These are phyloP conservation scores for Tylochromis polylepis DNA, from an alignment of 2,113 vertebrate genomes.

Conservation along the genomic window DNA sequence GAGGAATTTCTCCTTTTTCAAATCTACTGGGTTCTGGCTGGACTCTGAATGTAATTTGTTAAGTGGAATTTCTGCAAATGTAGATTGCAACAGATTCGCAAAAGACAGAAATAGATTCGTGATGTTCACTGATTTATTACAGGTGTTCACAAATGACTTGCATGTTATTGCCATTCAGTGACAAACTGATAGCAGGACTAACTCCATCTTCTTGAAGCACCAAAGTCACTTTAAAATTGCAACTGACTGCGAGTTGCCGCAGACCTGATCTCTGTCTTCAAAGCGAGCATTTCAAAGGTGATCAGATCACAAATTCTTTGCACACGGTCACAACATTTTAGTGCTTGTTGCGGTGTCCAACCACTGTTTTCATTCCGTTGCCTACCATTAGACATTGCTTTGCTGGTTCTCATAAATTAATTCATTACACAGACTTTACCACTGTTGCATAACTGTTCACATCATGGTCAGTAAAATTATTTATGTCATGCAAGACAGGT, in stretches of 20 bases:
- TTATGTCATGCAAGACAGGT: not conserved
- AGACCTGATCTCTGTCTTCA: not conserved
- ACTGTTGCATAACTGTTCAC: not conserved
- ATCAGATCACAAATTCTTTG: not conserved
- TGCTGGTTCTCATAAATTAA: not conserved
- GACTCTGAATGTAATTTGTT: not conserved
- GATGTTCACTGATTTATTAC: not conserved
- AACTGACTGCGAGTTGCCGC: no score
- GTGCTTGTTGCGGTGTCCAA: no score
- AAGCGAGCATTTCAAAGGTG: not conserved
- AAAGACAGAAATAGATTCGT: not conserved
- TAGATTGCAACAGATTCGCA: not conserved
- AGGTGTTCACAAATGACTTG: not conserved
- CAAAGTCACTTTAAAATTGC: not conserved
- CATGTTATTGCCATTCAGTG: not conserved
- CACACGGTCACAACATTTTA: not conserved
- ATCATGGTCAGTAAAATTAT: not conserved
- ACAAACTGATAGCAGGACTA: not conserved
- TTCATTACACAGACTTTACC: not conserved
- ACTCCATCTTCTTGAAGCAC: not conserved
- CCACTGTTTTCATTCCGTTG: not conserved
- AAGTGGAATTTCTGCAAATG: not conserved
- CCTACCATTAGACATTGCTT: not conserved
- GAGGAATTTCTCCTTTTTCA: not conserved
- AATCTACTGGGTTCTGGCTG: not conserved